These are phyloP conservation scores for Bombus picipes DNA, from an alignment of 1,140 invertebrate genomes.

Conservation along the genomic window DNA sequence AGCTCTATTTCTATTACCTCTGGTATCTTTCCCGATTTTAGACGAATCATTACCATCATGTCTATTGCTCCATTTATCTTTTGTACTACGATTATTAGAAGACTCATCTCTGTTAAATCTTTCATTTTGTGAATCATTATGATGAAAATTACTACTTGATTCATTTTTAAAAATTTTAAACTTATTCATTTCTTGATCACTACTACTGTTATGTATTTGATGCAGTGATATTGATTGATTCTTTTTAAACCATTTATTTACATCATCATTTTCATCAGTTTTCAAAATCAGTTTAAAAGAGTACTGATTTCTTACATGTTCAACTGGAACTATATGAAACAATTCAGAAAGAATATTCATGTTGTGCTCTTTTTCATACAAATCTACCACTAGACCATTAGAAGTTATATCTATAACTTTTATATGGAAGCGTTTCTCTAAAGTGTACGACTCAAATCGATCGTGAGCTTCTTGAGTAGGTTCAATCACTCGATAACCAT, in stretches of 20 bases:
- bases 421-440: constrained; percentile 83
- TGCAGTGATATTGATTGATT: constrained; percentile 32
- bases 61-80: constrained; percentile 52
- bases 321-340: not conserved
- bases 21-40: constrained; percentile 60
- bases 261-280: constrained; percentile 55
- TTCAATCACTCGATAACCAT: constrained; percentile 78
- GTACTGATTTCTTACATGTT: constrained; percentile 32
- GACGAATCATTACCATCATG: constrained; percentile 50
- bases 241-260: constrained; percentile 53
- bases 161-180: constrained; percentile 69
- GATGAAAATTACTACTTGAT: constrained; percentile 63
- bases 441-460: constrained; percentile 80
- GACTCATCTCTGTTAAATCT: constrained; percentile 56
- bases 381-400: constrained; percentile 82
- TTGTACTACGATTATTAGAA: constrained; percentile 61
- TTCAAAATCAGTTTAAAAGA: constrained; percentile 29
- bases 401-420: constrained; percentile 80
- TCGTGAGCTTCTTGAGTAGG: constrained; percentile 73
- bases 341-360: constrained; percentile 46
- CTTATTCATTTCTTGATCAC: constrained; percentile 46
- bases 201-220: constrained; percentile 23
- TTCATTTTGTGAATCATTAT: constrained; percentile 56
- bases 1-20: constrained; percentile 64
- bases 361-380: constrained; percentile 78